phyloP scores from a whole-genome alignment of 2,888 invertebrate genomes.

The Dynastes tityus region DNA sequence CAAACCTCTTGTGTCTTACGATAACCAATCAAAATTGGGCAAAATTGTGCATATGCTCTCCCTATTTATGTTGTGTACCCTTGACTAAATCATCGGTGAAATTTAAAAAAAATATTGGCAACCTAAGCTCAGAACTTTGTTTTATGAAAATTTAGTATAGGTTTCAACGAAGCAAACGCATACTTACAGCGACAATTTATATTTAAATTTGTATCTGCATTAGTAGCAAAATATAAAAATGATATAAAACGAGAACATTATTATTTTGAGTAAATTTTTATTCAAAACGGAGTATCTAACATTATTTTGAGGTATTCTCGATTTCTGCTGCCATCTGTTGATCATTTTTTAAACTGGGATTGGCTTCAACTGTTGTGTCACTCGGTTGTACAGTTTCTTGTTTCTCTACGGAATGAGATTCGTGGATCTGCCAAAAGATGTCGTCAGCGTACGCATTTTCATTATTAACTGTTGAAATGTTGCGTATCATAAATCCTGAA shows the following conservation, averaged over 20 bases:
- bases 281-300: too few relatives aligned
- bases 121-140: too few relatives aligned
- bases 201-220: neutral
- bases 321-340: slow-evolving; percentile 11
- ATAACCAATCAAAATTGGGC: too few relatives aligned
- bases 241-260: too few relatives aligned
- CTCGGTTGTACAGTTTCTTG: neutral
- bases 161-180: too few relatives aligned
- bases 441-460: slow-evolving; percentile 76
- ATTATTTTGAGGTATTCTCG: neutral
- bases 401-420: slow-evolving; percentile 37
- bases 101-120: too few relatives aligned
- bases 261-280: neutral
- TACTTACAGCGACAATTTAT: neutral
- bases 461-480: slow-evolving; percentile 42
- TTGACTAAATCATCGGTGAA: too few relatives aligned
- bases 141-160: too few relatives aligned
- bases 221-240: slow-evolving; percentile 2
- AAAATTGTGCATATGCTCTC: too few relatives aligned
- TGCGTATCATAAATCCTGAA: slow-evolving; percentile 53
- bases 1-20: too few relatives aligned
- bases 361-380: neutral
- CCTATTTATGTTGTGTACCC: too few relatives aligned
- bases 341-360: slow-evolving; percentile 2
- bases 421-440: slow-evolving; percentile 78